phyloP scores from a whole-genome alignment of 2,888 invertebrate species.

The Pristionchus maxplancki region DNA sequence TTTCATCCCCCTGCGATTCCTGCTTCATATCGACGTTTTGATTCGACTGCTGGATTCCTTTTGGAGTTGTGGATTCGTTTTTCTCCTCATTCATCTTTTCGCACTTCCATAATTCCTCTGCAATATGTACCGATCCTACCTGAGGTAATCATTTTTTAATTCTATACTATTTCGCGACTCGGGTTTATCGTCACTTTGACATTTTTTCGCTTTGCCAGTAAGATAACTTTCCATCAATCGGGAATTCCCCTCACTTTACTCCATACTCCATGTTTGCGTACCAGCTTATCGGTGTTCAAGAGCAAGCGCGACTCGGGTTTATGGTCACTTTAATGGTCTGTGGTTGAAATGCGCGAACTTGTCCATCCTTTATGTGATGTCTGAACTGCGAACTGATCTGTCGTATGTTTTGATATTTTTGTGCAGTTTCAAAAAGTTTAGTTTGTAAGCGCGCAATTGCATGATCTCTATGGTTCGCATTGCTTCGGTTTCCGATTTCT shows the following conservation, averaged over 20 bases:
- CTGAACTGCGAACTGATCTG: neutral
- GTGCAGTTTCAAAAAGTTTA: too few relatives aligned
- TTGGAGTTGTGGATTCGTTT: neutral
- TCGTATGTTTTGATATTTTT: too few relatives aligned
- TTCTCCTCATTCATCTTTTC: neutral
- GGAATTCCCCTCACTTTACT: neutral
- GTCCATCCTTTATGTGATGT: neutral
- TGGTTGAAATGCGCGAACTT: neutral
- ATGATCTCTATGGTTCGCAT: neutral
- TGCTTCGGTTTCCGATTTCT: neutral
- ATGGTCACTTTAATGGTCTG: constrained; percentile 1
- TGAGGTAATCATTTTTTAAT: neutral
- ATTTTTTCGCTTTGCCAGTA: neutral
- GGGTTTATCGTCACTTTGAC: too few relatives aligned
- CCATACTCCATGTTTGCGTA: neutral
- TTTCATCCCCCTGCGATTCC: neutral
- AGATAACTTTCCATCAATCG: neutral
- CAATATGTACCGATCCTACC: neutral
- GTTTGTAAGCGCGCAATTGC: too few relatives aligned
- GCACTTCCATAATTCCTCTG: neutral
- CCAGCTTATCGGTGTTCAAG: constrained; percentile 7
- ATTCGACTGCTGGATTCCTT: neutral
- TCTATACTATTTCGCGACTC: neutral
- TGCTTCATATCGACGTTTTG: neutral
- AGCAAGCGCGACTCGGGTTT: neutral